phyloP scores from a whole-genome alignment of 2,113 vertebrate species.

The Nasalis larvatus region DNA sequence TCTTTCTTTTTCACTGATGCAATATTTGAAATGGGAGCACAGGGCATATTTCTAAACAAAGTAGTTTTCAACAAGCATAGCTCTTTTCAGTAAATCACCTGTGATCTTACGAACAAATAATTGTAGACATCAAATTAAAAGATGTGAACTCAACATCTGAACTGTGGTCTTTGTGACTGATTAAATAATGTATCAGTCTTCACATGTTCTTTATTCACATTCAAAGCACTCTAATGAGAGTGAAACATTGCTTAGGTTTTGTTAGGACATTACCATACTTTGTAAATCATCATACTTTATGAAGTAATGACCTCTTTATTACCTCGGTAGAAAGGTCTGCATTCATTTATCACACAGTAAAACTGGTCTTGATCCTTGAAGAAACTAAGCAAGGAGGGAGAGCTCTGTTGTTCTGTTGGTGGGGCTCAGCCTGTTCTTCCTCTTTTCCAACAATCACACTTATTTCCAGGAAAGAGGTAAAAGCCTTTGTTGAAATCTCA shows the following conservation, averaged over 20 bases:
- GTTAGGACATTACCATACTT: neutral
- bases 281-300: neutral
- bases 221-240: conserved; percentile 22
- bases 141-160: conserved; percentile 25
- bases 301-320: neutral
- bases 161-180: neutral
- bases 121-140: conserved; percentile 19
- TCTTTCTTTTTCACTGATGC: conserved; percentile 64
- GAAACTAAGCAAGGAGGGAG: neutral
- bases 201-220: neutral
- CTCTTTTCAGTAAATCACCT: conserved; percentile 58
- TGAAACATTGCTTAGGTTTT: neutral
- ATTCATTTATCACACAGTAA: neutral
- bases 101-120: conserved; percentile 18
- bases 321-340: neutral
- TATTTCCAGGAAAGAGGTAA: conserved; percentile 8
- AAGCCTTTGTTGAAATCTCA: neutral
- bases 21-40: conserved; percentile 66
- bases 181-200: neutral
- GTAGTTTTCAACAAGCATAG: conserved; percentile 35
- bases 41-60: conserved; percentile 60
- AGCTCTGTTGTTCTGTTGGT: neutral
- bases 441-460: neutral
- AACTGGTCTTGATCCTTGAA: neutral
- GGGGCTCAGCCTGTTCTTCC: neutral